A percentile compares a stretch with the other conserved stretches of the same genome.
These are phyloP conservation scores for Amphimallon solstitiale DNA, from an alignment of 2,888 invertebrate genomes.

Conservation along the genomic window DNA sequence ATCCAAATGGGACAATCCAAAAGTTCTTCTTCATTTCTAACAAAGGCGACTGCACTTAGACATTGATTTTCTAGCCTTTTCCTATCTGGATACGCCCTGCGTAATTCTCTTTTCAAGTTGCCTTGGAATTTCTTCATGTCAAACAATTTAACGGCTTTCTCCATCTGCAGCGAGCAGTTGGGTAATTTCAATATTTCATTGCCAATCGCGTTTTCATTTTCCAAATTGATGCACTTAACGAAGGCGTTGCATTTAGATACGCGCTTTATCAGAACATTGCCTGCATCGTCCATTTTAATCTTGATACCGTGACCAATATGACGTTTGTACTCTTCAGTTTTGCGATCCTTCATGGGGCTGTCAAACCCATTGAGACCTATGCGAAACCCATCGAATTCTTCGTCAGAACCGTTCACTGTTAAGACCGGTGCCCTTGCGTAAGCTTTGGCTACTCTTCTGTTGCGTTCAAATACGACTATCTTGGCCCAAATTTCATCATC, in stretches of 20 bases:
- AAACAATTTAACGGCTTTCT: conserved; percentile 75
- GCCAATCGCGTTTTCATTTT: conserved; percentile 73
- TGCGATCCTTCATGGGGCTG: conserved; percentile 88
- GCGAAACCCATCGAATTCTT: conserved; percentile 64
- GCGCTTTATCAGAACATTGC: conserved; percentile 76
- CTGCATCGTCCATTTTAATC: conserved; percentile 77
- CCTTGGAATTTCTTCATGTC: conserved; percentile 79
- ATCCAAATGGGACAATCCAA: conserved; percentile 83
- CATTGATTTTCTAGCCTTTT: conserved; percentile 75
- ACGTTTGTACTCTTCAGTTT: conserved; percentile 86
- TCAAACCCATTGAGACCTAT: conserved; percentile 93
- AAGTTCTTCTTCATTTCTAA: conserved; percentile 74
- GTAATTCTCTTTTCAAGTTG: conserved; percentile 74
- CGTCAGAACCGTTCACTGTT: conserved; percentile 20
- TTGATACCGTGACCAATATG: conserved; percentile 85
- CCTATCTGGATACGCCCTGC: conserved; percentile 74
- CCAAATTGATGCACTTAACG: conserved; percentile 67
- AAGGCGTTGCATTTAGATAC: conserved; percentile 75
- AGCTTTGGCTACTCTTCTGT: conserved; percentile 16
- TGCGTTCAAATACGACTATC: conserved; percentile 8
- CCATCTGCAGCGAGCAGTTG: conserved; percentile 71
- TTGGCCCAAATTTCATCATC: conserved; percentile 29
- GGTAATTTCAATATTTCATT: conserved; percentile 74
- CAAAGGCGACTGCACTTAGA: conserved; percentile 76
- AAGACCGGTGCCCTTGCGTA: conserved; percentile 20